A percentile compares a stretch with the other conserved stretches of the same genome.
Evolutionary conservation across 2,113 vertebrate genomes (phyloP).

Genomic region (Erythrolamprus reginae): DNA sequence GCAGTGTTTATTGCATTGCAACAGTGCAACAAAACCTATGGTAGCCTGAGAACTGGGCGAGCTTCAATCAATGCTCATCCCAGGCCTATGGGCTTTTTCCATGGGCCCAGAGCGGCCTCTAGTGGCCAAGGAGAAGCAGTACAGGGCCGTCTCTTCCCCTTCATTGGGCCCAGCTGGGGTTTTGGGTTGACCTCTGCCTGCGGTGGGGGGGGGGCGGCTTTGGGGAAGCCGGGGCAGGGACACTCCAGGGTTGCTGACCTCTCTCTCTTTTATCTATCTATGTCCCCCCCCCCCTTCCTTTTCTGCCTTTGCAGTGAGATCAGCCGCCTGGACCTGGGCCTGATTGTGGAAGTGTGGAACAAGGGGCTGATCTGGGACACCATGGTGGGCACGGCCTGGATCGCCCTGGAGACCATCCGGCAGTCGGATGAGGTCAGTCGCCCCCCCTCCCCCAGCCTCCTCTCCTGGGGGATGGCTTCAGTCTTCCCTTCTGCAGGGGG

Average conservation of each 20-base stretch:
- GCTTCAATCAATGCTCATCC: too few relatives aligned
- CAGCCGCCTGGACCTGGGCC: conserved; percentile 89
- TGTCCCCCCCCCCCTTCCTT: too few relatives aligned
- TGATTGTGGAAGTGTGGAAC: conserved; percentile 99
- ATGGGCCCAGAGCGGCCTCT: not conserved
- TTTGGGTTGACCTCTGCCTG: not conserved
- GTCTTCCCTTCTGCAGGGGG: not conserved
- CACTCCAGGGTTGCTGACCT: not conserved
- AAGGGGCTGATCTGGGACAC: conserved; percentile 99
- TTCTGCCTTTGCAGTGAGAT: conserved; percentile 83
- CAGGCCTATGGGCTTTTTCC: too few relatives aligned
- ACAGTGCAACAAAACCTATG: too few relatives aligned
- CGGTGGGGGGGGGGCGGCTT: not conserved
- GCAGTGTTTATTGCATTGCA: too few relatives aligned
- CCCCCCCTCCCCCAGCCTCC: not conserved
- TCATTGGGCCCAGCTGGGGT: not conserved
- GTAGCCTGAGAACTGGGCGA: too few relatives aligned
- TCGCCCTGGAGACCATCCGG: conserved; percentile 84
- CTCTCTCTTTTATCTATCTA: too few relatives aligned
- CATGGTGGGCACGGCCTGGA: conserved; percentile 91
- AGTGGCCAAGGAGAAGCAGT: not conserved
- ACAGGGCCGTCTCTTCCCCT: not conserved
- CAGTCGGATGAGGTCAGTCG: conserved; percentile 88
- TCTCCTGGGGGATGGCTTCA: too few relatives aligned
- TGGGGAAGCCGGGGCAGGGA: not conserved